Percentiles rank a stretch among this genome's conserved stretches.
Evolutionary conservation across 64 coral and sea anemone species (phyloP).

Genomic region (Exaiptasia diaphana): DNA sequence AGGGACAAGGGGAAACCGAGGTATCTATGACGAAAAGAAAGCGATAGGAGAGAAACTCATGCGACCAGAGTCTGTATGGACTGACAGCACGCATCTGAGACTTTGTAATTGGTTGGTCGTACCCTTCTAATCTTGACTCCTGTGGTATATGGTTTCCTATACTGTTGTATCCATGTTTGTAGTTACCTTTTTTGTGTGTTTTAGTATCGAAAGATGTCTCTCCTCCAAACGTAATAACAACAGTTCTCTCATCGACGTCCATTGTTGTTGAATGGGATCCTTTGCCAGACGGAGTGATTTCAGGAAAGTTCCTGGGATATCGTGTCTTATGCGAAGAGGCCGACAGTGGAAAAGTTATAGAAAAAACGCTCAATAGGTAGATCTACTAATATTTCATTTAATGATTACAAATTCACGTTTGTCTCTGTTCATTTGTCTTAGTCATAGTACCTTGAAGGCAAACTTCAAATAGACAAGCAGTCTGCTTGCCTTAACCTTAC

Average conservation of each 20-base stretch:
- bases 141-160: too few relatives aligned
- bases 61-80: neutral
- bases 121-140: too few relatives aligned
- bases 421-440: neutral
- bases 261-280: slow-evolving; percentile 1
- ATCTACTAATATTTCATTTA: neutral
- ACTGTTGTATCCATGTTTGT: neutral
- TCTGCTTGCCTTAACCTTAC: neutral
- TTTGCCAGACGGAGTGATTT: neutral
- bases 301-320: neutral
- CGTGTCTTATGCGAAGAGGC: neutral
- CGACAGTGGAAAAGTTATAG: neutral
- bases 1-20: too few relatives aligned
- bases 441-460: too few relatives aligned
- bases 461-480: too few relatives aligned
- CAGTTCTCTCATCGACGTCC: neutral
- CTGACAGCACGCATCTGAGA: neutral
- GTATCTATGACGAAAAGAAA: neutral
- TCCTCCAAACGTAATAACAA: neutral
- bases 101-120: neutral
- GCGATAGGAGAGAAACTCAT: neutral
- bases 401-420: neutral
- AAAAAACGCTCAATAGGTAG: neutral
- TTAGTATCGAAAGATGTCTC: neutral
- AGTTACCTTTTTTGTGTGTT: neutral